These are phyloP conservation scores for Heliocidaris tuberculata DNA, from an alignment of 35 echinoderm and acorn worm species.

Conservation along the genomic window DNA sequence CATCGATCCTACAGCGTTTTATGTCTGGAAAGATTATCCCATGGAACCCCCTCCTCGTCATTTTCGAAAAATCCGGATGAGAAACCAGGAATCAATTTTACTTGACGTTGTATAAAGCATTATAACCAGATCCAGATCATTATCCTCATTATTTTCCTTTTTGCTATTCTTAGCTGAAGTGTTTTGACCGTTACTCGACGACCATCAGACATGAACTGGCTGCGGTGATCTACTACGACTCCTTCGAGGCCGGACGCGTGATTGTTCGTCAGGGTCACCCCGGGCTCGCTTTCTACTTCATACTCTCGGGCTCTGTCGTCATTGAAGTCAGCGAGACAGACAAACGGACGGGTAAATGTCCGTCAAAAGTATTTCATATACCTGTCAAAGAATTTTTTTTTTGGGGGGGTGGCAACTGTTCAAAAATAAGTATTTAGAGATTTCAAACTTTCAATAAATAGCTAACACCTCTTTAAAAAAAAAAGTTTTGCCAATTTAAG, in stretches of 20 bases:
- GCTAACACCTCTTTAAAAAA: no score
- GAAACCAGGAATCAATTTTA: no score
- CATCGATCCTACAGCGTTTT: no score
- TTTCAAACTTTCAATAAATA: not conserved
- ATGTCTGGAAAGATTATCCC: no score
- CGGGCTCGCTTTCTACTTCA: conserved; percentile 89
- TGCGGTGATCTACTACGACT: conserved; percentile 78
- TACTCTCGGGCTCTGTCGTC: conserved; percentile 72
- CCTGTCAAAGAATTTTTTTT: not conserved
- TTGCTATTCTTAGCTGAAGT: conserved; percentile 66
- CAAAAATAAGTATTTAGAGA: not conserved
- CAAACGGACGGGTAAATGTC: conserved; percentile 64
- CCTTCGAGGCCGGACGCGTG: conserved; percentile 81
- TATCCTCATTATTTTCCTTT: not conserved
- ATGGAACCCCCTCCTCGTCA: no score
- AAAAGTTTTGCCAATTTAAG: no score
- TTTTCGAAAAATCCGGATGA: no score
- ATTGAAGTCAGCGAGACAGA: conserved; percentile 80
- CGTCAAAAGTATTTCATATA: no score
- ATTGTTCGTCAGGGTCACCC: conserved; percentile 94
- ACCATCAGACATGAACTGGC: conserved; percentile 73
- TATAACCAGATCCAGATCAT: no score
- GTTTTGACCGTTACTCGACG: conserved; percentile 78
- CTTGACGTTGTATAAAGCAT: no score
- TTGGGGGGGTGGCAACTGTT: not conserved